phyloP scores from a whole-genome alignment of 2,888 invertebrate species.

The Synergus laeviventris region DNA sequence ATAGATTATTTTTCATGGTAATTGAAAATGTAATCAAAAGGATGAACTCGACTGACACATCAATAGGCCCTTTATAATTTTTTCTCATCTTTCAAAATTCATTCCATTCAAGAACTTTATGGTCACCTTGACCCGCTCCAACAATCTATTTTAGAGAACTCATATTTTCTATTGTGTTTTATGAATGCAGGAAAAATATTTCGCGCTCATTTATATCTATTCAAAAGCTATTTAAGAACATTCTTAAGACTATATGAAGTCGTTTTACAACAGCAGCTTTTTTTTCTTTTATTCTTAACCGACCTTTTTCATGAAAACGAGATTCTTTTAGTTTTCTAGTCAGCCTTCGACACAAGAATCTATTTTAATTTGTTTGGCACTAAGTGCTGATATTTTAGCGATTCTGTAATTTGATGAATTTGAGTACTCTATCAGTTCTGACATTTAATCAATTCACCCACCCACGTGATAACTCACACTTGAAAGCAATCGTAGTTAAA shows the following conservation, averaged over 20 bases:
- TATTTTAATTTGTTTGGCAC: background rate
- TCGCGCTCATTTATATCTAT: background rate
- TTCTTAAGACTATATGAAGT: background rate
- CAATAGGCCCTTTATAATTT: background rate
- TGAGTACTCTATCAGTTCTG: background rate
- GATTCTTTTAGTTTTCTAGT: background rate
- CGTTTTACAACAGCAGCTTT: background rate
- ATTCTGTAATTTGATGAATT: background rate
- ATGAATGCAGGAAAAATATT: background rate
- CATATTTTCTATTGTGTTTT: background rate
- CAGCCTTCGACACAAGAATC: background rate
- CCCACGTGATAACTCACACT: background rate
- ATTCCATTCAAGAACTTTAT: background rate
- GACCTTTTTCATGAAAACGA: background rate
- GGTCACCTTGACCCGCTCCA: constrained; percentile 4
- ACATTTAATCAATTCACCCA: background rate
- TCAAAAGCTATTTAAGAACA: background rate
- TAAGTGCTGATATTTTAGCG: background rate
- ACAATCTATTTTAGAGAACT: background rate
- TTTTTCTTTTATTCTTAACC: background rate
- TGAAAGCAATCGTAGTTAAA: constrained; percentile 2
- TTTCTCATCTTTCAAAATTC: background rate
- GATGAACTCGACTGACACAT: background rate
- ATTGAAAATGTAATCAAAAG: background rate
- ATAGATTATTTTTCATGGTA: background rate